Evolutionary conservation across 2,797 vertebrate species (phyloP), one percentile per base, ranked within the genome.

Genomic region (Percopsis omiscomaycus): DNA sequence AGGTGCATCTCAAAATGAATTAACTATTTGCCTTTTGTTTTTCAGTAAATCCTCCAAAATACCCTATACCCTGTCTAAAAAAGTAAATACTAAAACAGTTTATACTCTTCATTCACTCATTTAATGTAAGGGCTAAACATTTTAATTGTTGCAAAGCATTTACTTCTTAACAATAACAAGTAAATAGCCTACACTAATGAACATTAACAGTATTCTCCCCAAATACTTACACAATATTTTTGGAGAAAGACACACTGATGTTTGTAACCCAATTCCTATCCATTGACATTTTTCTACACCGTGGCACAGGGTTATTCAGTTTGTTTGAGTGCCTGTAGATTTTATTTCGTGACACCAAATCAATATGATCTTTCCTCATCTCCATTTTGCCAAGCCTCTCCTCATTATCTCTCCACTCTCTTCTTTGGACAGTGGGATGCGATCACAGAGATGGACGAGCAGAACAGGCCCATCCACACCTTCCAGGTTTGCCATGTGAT

Each of bases 401-500:
- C 14, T 55, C 37, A 28, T 60, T 47, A 29, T 29, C 50, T 53
- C 45, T 42, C 14, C 29, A 12, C 44, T 8, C 28, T 72, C 1
- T 13, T 56, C 49, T 30, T 42, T 65, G 47, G 55, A 55, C 87
- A 99, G 98, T 99, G 98, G 98, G 98, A 99, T 64, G 94, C 96
- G 65, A 98, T 99, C 85, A 98, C 96, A 66, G 97, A 98, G 90
- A 98, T 98, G 98, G 96, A 98, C 77, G 96, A 99, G 78, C 95
- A 94, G 79, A 98, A 98, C 83, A 92, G 93, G 54, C 96, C 97
- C 62, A 98, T 99, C 77, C 96, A 98, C 75, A 98, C 97, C 2
- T 99, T 98, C 83, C 98, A 99, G 88, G 97, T 99, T 59, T 99
- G 98, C 84, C 96, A 99, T 0, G 97, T 98, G 55, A 98, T 99